Evolutionary conservation across 2,113 vertebrate genomes (phyloP), one percentile per base, ranked within the genome.

Genomic region (Melierax canorus): DNA sequence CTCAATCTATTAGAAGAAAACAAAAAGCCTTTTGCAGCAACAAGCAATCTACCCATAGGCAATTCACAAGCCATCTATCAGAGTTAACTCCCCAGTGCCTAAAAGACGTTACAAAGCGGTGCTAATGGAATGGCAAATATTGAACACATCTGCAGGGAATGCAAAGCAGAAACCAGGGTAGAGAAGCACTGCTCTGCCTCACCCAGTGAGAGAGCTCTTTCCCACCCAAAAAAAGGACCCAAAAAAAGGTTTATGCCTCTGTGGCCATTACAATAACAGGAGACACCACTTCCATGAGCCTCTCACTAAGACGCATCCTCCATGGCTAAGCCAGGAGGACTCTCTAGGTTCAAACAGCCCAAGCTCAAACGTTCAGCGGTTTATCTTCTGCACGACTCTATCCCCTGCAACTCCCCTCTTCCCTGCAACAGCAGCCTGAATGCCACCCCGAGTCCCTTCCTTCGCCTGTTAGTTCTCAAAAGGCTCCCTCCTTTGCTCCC

Each of bases 291-390:
- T 6, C 3, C 0, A 6, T 6, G 62, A 80, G 43, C 43, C 19
- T 15, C 51, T 38, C 38, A 8, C 12, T 0, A 2, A 29, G 51
- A 11, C 0, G 1, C 7, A 15, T 13, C 41, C 46, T 58, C 46
- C 29, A 2, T 0, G 22, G 64, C 8, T 6, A 43, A 73, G 75
- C 34, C 56, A 19, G 46, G 32, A 45, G 43, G 11, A 46, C 29
- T 21, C 8, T 10, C 73, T 12, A n/a, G 15, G 48, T 74, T 55
- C 48, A 5, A 59, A 64, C 2, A 67, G 48, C 68, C 67, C 73
- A 59, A 39, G 48, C 17, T 34, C 19, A 30, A 29, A 29, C 0
- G 0, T n/a, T 29, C n/a, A 20, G 26, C 0, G 1, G 8, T n/a
- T 62, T 66, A 38, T 11, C 34, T 53, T 4, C 29, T 12, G 7